Conservation (phyloP, 1,140 invertebrate species). For the Drosophila serrata region DNA sequence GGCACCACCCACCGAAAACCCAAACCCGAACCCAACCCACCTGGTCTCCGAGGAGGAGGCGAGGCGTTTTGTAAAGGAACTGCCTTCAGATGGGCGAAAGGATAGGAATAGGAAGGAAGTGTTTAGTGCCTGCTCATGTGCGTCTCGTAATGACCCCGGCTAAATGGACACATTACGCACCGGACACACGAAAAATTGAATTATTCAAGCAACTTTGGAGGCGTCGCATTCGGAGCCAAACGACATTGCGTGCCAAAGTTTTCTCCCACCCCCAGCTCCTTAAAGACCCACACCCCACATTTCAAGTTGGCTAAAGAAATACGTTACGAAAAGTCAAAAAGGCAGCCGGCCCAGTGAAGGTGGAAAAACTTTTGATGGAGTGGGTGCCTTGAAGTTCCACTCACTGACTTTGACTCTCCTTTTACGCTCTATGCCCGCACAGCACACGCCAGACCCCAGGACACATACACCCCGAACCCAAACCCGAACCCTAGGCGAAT, state of each 20-base stretch:
- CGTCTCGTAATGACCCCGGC: constrained; percentile 67
- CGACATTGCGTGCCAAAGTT: constrained; percentile 60
- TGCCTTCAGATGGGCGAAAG: constrained; percentile 7
- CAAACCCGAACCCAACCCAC: constrained; percentile 9
- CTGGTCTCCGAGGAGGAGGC: constrained; percentile 40
- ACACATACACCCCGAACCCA: constrained; percentile 20
- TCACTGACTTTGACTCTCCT: constrained; percentile 55
- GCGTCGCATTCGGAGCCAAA: constrained; percentile 54
- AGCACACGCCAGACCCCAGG: constrained; percentile 53
- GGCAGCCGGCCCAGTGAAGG: constrained; percentile 15
- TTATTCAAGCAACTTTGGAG: constrained; percentile 70
- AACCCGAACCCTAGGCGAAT: constrained; percentile 29
- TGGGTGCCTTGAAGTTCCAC: constrained; percentile 69
- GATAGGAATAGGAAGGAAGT: constrained; percentile 61
- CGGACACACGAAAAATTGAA: constrained; percentile 71
- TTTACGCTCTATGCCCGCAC: constrained; percentile 47
- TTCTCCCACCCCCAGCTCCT: neutral
- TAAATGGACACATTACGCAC: constrained; percentile 78
- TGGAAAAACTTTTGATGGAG: constrained; percentile 17
- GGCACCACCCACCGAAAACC: constrained; percentile 10
- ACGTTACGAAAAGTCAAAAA: constrained; percentile 64
- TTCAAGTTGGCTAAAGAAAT: constrained; percentile 29
- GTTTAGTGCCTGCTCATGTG: constrained; percentile 73
- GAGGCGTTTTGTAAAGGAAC: constrained; percentile 78
- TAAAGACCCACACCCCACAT: constrained; percentile 20